Base-by-base conservation (phyloP, 2,113 vertebrate genomes). In the Hiodon tergisus region DNA sequence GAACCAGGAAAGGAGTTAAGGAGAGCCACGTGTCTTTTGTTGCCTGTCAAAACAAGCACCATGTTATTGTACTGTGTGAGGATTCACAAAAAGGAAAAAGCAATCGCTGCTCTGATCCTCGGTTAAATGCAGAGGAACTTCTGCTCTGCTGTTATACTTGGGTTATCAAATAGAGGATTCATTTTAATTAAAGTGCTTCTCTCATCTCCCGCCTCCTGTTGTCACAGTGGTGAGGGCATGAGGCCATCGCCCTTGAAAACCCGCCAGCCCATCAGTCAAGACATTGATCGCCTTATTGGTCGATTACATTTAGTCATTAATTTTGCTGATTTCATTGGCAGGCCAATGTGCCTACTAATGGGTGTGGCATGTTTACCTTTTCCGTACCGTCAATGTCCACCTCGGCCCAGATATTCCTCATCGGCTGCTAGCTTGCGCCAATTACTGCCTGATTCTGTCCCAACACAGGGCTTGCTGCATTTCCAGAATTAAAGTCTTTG, bases 121-220 rank as follows among this genome's bases (percentile, higher is more conserved):
- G 52, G 70, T 73, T 46, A 51, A 73, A 77, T 77, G 48, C 16
- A 62, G 51, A 31, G 31, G 31, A 31, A 31, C 31, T 31, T 31
- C 31, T 31, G 73, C 74, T 58, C 77, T 86, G 84, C 82, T 85
- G 81, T 87, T 86, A 87, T 85, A 53, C 76, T 62, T 65, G 78
- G 82, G 81, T 83, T 85, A 83, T 59, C 80, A 62, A 81, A 72
- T 7, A 79, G 55, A 75, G 75, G 83, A 87, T 88, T 88, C 72
- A 3, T 74, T 82, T 85, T 86, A 87, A 86, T 87, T 84, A 89
- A 82, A 81, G 72, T 74, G 67, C 14, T 76, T 76, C 73, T 80
- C 78, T 83, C 75, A 80, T 82, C 79, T 77, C 67, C 78, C 50
- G 48, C 69, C 11, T 74, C 31, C 17, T n/a, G 13, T 13, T 31